Evolutionary conservation across 1,140 invertebrate species (phyloP).

Genomic region (Sipha flava): DNA sequence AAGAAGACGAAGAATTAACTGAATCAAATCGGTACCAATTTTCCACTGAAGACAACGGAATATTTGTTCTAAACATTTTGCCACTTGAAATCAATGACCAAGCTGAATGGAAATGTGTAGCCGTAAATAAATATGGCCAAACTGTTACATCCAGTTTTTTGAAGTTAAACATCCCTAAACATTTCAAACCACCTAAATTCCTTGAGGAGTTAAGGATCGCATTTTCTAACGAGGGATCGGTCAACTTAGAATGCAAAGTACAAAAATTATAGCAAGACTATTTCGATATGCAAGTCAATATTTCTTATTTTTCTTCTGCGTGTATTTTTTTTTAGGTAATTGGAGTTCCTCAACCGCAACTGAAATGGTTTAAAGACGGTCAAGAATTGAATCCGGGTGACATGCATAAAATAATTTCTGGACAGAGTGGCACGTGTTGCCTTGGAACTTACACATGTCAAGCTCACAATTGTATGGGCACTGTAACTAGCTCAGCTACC

Average conservation of each 20-base stretch:
- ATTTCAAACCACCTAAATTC: constrained; percentile 81
- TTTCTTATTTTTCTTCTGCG: no score
- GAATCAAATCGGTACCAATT: constrained; percentile 27
- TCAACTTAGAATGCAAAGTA: constrained; percentile 81
- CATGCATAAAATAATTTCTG: constrained; percentile 81
- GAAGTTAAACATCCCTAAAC: constrained; percentile 72
- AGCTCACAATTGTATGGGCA: constrained; percentile 85
- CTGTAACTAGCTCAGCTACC: constrained; percentile 76
- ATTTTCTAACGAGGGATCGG: constrained; percentile 74
- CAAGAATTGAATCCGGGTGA: constrained; percentile 79
- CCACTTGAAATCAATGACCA: constrained; percentile 71
- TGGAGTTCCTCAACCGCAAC: constrained; percentile 72
- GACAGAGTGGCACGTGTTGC: constrained; percentile 79
- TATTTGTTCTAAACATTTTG: constrained; percentile 61
- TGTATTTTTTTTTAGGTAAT: constrained; percentile 60
- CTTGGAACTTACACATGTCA: constrained; percentile 89
- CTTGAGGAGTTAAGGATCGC: constrained; percentile 73
- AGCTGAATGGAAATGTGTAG: constrained; percentile 84
- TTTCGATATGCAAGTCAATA: no score
- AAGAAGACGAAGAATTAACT: constrained; percentile 32
- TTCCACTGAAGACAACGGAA: constrained; percentile 54
- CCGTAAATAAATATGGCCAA: constrained; percentile 77
- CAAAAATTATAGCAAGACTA: neutral
- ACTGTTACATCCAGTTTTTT: constrained; percentile 77
- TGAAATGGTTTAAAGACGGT: constrained; percentile 89